Evolutionary conservation across 2,113 vertebrate genomes (phyloP).

Genomic region (Mustela lutreola): DNA sequence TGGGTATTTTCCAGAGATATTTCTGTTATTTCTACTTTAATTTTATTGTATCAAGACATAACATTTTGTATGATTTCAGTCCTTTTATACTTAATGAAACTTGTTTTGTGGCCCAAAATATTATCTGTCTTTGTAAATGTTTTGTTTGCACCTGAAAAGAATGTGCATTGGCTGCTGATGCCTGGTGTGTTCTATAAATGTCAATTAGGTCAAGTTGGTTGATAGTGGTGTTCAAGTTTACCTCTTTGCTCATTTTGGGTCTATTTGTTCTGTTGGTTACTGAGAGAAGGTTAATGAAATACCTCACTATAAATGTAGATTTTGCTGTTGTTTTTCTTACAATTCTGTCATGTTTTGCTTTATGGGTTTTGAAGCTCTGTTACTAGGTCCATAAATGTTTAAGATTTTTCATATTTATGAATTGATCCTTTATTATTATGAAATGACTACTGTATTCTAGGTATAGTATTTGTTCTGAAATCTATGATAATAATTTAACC

Average conservation of each 20-base stretch:
- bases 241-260: not conserved
- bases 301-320: not conserved
- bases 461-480: not conserved
- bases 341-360: not conserved
- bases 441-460: not conserved
- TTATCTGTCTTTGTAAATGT: not conserved
- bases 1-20: conserved; percentile 21
- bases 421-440: not conserved
- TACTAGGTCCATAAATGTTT: not conserved
- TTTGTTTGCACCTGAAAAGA: conserved; percentile 2
- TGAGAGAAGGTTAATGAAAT: conserved; percentile 10
- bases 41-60: not conserved
- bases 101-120: not conserved
- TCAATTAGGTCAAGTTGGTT: not conserved
- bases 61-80: not conserved
- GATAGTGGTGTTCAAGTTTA: not conserved
- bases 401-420: not conserved
- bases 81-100: not conserved
- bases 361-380: conserved; percentile 11
- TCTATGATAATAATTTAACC: not conserved
- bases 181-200: not conserved
- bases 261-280: not conserved
- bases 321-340: not conserved
- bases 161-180: not conserved
- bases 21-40: conserved; percentile 35